Evolutionary conservation across 1,140 invertebrate genomes (phyloP).

Genomic region (Heliconius eleuchia): DNA sequence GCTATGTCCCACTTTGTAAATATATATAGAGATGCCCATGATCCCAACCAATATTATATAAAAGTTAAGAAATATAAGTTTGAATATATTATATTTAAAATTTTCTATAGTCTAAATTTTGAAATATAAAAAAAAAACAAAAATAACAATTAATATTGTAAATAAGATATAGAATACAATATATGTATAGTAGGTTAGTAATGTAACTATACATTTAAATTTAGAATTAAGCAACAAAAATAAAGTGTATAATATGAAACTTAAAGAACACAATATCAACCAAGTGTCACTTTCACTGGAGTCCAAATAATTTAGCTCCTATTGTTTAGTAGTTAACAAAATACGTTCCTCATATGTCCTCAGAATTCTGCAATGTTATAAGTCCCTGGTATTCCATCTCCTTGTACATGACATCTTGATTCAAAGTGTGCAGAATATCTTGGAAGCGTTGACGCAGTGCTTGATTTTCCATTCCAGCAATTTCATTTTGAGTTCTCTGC

Average conservation of each 20-base stretch:
- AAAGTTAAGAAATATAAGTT: too few species aligned
- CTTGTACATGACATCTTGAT: conserved; percentile 90
- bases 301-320: conserved; percentile 1
- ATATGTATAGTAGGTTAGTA: background rate
- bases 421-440: conserved; percentile 88
- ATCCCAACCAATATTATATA: too few species aligned
- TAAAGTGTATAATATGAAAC: background rate
- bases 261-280: background rate
- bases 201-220: background rate
- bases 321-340: conserved; percentile 23
- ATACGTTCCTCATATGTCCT: conserved; percentile 75
- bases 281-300: conserved; percentile 1
- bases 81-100: too few species aligned
- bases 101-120: too few species aligned
- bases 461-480: conserved; percentile 92
- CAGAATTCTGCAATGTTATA: conserved; percentile 65
- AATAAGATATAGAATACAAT: background rate
- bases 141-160: background rate
- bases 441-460: conserved; percentile 91
- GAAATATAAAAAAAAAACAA: background rate
- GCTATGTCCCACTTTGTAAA: too few species aligned
- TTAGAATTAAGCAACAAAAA: background rate
- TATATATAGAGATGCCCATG: too few species aligned
- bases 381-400: conserved; percentile 85
- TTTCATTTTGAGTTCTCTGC: conserved; percentile 90